Conservation (phyloP, 2,797 vertebrate genomes). For the Phoxinus dragarum region DNA sequence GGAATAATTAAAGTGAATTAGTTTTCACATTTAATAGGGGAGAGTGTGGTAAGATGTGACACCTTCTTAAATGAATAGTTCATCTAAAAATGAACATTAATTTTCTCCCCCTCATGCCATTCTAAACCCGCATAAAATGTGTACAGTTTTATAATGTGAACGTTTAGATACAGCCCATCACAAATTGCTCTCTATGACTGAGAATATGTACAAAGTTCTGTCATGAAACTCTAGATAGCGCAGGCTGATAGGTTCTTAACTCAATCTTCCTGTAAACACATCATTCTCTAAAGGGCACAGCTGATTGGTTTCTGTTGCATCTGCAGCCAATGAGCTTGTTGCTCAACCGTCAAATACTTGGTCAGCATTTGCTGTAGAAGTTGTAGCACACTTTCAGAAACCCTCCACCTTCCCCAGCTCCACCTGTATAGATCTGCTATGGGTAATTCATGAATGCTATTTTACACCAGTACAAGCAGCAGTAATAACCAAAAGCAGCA, state of each 20-base stretch:
- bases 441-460: neutral
- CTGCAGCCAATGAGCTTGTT: neutral
- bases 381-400: neutral
- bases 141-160: neutral
- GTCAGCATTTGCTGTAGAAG: no score
- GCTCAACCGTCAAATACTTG: no score
- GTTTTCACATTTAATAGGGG: neutral
- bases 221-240: no score
- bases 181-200: neutral
- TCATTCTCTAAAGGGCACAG: no score
- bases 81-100: neutral
- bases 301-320: neutral
- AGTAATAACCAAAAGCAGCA: neutral
- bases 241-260: no score
- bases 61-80: neutral
- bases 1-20: neutral
- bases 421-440: neutral
- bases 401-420: neutral
- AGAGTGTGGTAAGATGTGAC: neutral
- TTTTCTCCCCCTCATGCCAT: neutral
- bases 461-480: no score
- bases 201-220: neutral
- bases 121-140: neutral
- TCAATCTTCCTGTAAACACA: no score
- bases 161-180: neutral